phyloP scores from a whole-genome alignment of 2,113 vertebrate genomes.

The Hippocampus barbouri region DNA sequence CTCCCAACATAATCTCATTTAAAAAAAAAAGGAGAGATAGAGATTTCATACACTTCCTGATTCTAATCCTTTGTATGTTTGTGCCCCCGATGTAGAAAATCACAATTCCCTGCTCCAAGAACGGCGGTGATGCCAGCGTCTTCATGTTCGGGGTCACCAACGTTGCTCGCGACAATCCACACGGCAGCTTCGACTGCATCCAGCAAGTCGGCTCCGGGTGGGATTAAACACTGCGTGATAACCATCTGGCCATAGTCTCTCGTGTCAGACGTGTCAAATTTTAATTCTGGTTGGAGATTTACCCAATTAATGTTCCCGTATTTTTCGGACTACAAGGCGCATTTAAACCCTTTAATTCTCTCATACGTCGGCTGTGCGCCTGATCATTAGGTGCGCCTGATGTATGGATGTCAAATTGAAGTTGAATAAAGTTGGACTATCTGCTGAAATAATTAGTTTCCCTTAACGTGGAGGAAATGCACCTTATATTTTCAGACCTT shows the following conservation, averaged over 20 bases:
- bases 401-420: no score
- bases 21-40: neutral
- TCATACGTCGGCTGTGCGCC: no score
- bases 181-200: slow-evolving; percentile 89
- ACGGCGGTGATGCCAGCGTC: slow-evolving; percentile 61
- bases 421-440: no score
- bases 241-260: neutral
- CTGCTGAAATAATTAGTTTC: no score
- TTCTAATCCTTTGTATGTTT: neutral
- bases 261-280: no score
- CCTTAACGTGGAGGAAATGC: no score
- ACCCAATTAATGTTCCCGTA: no score
- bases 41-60: neutral
- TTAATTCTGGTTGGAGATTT: no score
- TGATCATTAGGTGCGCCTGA: no score
- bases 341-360: no score
- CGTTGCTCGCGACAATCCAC: slow-evolving; percentile 80
- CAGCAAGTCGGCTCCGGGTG: slow-evolving; percentile 81
- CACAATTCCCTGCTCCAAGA: slow-evolving; percentile 76
- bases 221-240: neutral
- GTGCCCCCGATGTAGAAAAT: slow-evolving; percentile 73
- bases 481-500: no score
- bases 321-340: no score
- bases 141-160: slow-evolving; percentile 86
- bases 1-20: neutral